phyloP scores from a whole-genome alignment of 1,140 invertebrate genomes.

The Trichoplusia ni region DNA sequence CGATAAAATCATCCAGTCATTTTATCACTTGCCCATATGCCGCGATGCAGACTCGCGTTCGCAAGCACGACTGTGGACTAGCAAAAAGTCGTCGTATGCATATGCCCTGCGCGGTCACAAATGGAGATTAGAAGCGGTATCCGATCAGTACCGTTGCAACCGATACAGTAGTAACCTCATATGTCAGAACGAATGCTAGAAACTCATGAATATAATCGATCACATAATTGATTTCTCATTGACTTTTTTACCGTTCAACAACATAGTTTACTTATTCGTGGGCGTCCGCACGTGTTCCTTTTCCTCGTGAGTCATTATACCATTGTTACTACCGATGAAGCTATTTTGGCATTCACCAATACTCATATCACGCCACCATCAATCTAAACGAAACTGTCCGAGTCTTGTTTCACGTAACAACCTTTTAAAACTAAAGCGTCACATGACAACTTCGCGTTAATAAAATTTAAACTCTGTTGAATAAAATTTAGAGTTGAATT shows the following conservation, averaged over 20 bases:
- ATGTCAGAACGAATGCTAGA: constrained; percentile 13
- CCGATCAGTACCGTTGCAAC: constrained; percentile 19
- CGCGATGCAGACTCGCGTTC: not conserved
- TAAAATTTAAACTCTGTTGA: constrained; percentile 5
- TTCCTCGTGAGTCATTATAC: constrained; percentile 11
- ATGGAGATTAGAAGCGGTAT: constrained; percentile 15
- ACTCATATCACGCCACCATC: constrained; percentile 10
- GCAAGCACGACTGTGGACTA: not conserved
- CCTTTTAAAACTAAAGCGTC: constrained; percentile 4
- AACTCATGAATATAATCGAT: constrained; percentile 32
- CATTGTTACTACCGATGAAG: constrained; percentile 10
- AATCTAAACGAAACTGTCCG: constrained; percentile 26
- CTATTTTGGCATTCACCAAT: constrained; percentile 8
- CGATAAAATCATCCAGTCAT: not conserved
- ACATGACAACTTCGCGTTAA: not conserved
- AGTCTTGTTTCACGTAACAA: constrained; percentile 12
- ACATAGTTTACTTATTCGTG: constrained; percentile 42
- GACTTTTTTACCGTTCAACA: constrained; percentile 49
- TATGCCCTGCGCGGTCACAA: constrained; percentile 15
- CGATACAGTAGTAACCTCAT: constrained; percentile 9
- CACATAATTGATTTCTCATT: constrained; percentile 42
- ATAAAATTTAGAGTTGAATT: constrained; percentile 3
- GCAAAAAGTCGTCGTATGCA: constrained; percentile 17
- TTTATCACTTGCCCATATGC: constrained; percentile 15
- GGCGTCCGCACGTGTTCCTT: constrained; percentile 34